A percentile compares a stretch with the other conserved stretches of the same genome.
Conservation (phyloP, 1,140 invertebrate genomes). For the Doryteuthis pealeii region DNA sequence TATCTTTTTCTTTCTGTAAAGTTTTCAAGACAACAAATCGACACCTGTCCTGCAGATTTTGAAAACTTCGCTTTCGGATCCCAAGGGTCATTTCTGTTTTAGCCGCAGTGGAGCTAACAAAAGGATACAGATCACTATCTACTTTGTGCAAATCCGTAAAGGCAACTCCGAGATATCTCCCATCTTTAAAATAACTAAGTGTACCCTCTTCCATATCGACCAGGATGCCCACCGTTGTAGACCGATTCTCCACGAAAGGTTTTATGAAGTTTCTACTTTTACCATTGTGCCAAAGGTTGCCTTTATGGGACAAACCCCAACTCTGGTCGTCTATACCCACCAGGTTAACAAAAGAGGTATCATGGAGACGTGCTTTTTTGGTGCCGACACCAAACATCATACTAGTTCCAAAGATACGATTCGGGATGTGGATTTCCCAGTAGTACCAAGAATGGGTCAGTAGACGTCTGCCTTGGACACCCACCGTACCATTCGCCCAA, state of each 20-base stretch:
- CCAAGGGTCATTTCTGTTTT: conserved; percentile 74
- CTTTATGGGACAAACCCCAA: conserved; percentile 77
- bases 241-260: too few species aligned
- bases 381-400: conserved; percentile 80
- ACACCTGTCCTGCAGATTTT: conserved; percentile 68
- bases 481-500: conserved; percentile 76
- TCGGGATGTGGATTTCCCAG: conserved; percentile 71
- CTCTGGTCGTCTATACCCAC: conserved; percentile 72
- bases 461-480: conserved; percentile 67
- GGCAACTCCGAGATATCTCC: too few species aligned
- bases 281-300: conserved; percentile 72
- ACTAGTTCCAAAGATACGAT: conserved; percentile 74
- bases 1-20: too few species aligned
- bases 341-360: conserved; percentile 71
- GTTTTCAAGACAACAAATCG: too few species aligned
- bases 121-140: conserved; percentile 69
- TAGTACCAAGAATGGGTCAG: conserved; percentile 70
- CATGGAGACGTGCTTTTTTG: conserved; percentile 67
- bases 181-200: too few species aligned
- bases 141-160: conserved; percentile 53
- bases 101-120: conserved; percentile 73
- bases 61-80: conserved; percentile 66
- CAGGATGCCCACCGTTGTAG: too few species aligned
- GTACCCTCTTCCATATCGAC: too few species aligned
- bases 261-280: conserved; percentile 49